phyloP scores from a whole-genome alignment of 2,113 vertebrate genomes.

The Amphilophus citrinellus region DNA sequence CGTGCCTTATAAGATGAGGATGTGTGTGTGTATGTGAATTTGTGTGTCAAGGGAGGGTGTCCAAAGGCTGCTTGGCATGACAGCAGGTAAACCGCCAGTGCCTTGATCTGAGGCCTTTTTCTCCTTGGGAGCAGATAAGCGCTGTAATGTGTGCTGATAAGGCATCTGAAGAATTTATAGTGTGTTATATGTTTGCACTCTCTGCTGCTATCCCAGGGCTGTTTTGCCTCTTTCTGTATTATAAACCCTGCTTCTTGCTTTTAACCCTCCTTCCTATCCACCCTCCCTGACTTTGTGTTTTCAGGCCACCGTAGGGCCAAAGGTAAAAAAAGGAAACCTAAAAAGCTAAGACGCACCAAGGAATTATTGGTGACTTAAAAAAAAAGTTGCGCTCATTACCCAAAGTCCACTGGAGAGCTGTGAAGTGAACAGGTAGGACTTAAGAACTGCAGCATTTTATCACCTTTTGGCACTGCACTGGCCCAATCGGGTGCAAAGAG shows the following conservation, averaged over 20 bases:
- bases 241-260: slow-evolving; percentile 81
- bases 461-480: slow-evolving; percentile 61
- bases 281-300: slow-evolving; percentile 89
- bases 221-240: slow-evolving; percentile 65
- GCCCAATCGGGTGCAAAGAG: slow-evolving; percentile 60
- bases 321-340: slow-evolving; percentile 97
- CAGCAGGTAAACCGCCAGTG: slow-evolving; percentile 68
- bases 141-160: slow-evolving; percentile 78
- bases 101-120: slow-evolving; percentile 78
- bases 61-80: slow-evolving; percentile 74
- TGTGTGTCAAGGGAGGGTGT: slow-evolving; percentile 66
- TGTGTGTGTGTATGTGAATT: slow-evolving; percentile 23
- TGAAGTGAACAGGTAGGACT: slow-evolving; percentile 92
- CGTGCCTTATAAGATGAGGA: slow-evolving; percentile 18
- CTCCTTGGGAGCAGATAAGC: slow-evolving; percentile 71
- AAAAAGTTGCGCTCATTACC: slow-evolving; percentile 73
- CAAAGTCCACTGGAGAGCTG: slow-evolving; percentile 82
- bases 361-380: slow-evolving; percentile 88
- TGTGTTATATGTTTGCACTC: slow-evolving; percentile 72
- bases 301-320: slow-evolving; percentile 95
- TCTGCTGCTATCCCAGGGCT: slow-evolving; percentile 66
- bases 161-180: slow-evolving; percentile 82
- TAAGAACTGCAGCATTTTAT: slow-evolving; percentile 49
- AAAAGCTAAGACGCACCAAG: slow-evolving; percentile 90
- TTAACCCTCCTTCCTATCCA: slow-evolving; percentile 80